Conservation (phyloP, 2,113 vertebrate species). For the Copsychus sechellarum region DNA sequence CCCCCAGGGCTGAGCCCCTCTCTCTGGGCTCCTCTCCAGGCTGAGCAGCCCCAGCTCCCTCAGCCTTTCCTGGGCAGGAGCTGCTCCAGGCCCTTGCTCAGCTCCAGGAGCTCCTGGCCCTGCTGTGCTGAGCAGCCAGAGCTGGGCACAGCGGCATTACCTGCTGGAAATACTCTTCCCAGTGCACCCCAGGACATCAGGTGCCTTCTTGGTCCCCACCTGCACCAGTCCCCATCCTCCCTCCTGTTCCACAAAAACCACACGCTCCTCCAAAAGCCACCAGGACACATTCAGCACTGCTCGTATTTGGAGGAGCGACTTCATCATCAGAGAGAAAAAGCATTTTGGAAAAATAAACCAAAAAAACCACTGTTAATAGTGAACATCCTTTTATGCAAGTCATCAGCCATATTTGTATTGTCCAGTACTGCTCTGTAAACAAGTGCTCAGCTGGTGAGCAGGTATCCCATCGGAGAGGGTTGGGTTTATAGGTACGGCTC, state of each 20-base stretch:
- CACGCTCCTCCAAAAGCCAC: neutral
- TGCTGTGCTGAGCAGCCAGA: neutral
- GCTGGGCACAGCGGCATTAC: neutral
- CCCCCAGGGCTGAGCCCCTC: neutral
- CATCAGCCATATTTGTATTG: neutral
- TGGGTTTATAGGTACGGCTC: constrained; percentile 25
- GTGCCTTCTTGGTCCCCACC: neutral
- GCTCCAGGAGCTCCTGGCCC: neutral
- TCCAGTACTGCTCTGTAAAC: constrained; percentile 62
- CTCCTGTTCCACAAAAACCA: neutral
- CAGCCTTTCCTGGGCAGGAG: neutral
- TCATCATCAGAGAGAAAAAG: neutral
- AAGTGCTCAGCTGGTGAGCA: constrained; percentile 17
- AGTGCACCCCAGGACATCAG: neutral
- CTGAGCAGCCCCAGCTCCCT: neutral
- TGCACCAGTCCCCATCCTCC: neutral
- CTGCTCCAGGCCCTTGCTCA: neutral
- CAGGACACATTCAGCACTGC: neutral
- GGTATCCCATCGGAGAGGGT: neutral
- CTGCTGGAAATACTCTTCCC: neutral
- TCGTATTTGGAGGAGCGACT: neutral
- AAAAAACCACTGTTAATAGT: neutral
- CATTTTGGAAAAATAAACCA: neutral
- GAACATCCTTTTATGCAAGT: neutral
- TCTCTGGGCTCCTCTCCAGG: neutral